Percentiles rank a stretch among this genome's conserved stretches.
These are phyloP conservation scores for Drosophila rufa DNA, from an alignment of 1,140 invertebrate species.

Conservation along the genomic window DNA sequence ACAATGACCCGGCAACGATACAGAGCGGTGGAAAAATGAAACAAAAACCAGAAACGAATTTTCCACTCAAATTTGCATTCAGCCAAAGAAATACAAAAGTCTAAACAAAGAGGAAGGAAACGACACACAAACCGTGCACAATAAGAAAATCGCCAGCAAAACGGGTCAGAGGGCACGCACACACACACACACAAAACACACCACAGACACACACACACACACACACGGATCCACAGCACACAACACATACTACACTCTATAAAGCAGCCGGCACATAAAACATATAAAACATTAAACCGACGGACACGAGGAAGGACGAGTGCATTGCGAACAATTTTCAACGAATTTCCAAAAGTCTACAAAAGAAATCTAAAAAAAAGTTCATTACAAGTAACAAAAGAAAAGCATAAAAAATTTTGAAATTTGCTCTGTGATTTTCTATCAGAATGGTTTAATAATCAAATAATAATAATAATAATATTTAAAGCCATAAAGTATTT, in stretches of 20 bases:
- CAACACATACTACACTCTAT: background rate
- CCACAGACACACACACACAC: constrained; percentile 13
- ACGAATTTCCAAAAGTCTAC: constrained; percentile 78
- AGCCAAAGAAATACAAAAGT: constrained; percentile 52
- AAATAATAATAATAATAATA: constrained; percentile 60
- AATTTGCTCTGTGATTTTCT: constrained; percentile 84
- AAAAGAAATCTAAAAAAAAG: constrained; percentile 41
- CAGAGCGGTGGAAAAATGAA: constrained; percentile 63
- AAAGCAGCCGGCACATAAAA: constrained; percentile 28
- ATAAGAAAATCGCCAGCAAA: constrained; percentile 31
- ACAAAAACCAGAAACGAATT: constrained; percentile 61
- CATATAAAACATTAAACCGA: constrained; percentile 45
- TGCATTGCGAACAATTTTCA: constrained; percentile 66
- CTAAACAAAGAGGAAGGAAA: constrained; percentile 51
- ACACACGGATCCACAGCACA: constrained; percentile 7
- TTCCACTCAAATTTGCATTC: constrained; percentile 56
- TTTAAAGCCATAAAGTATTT: constrained; percentile 48
- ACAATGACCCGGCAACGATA: constrained; percentile 53
- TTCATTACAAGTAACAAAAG: constrained; percentile 38
- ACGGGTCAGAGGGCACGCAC: constrained; percentile 48
- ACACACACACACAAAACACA: constrained; percentile 37
- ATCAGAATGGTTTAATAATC: constrained; percentile 81
- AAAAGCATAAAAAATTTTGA: constrained; percentile 67
- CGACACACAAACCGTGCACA: constrained; percentile 23
- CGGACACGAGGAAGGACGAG: constrained; percentile 24